Conservation (phyloP, 2,888 invertebrate species). For the Archips xylosteana region DNA sequence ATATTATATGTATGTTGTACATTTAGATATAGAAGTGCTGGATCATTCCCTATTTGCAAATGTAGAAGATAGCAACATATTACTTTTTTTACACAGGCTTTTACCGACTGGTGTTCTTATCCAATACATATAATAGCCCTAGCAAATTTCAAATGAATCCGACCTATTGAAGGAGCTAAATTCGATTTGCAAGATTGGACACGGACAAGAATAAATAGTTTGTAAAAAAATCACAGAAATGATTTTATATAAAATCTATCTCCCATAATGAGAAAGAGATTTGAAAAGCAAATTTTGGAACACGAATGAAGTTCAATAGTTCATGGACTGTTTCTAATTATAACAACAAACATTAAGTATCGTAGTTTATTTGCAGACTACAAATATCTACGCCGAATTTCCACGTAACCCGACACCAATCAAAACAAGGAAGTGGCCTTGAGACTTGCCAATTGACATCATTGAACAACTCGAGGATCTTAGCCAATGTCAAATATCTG, state of each 20-base stretch:
- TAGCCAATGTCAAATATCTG: slow-evolving; percentile 28
- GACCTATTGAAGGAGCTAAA: no score
- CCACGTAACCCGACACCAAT: slow-evolving; percentile 25
- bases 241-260: neutral
- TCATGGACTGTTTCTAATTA: neutral
- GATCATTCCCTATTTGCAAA: no score
- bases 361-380: neutral
- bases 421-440: slow-evolving; percentile 38
- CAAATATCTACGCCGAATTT: slow-evolving; percentile 18
- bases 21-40: no score
- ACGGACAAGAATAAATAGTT: no score
- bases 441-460: slow-evolving; percentile 34
- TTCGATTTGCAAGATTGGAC: no score
- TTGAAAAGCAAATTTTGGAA: neutral
- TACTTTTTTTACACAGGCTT: no score
- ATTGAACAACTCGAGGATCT: slow-evolving; percentile 24
- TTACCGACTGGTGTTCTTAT: no score
- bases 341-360: neutral
- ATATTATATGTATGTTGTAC: neutral
- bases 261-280: neutral
- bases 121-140: no score
- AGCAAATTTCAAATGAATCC: no score
- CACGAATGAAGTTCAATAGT: neutral
- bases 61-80: no score
- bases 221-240: no score